Percentiles rank a stretch among this genome's conserved stretches.
Conservation (phyloP, 2,888 invertebrate species). For the Leucophora obtusa region DNA sequence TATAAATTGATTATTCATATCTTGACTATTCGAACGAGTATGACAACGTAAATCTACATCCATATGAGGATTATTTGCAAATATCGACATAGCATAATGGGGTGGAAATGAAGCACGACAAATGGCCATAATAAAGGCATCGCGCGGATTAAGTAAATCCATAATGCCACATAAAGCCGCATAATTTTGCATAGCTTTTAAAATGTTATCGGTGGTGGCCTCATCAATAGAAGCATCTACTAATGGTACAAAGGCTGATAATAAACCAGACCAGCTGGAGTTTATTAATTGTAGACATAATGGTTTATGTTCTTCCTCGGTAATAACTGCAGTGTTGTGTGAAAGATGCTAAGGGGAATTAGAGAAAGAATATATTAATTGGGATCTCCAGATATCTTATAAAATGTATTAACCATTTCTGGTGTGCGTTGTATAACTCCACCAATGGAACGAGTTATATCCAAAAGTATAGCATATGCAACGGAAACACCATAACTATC, state of each 20-base stretch:
- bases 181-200: constrained; percentile 94
- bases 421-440: constrained; percentile 82
- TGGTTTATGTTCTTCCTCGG: constrained; percentile 74
- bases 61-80: constrained; percentile 82
- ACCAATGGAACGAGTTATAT: constrained; percentile 92
- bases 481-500: constrained; percentile 98
- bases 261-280: constrained; percentile 96
- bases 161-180: constrained; percentile 93
- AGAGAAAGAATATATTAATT: neutral
- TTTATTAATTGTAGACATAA: constrained; percentile 87
- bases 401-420: constrained; percentile 75
- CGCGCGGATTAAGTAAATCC: constrained; percentile 87
- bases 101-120: constrained; percentile 98
- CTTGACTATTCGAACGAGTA: constrained; percentile 79
- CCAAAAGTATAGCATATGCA: constrained; percentile 95
- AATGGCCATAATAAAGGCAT: constrained; percentile 95
- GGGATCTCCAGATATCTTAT: neutral
- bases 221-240: constrained; percentile 98
- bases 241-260: constrained; percentile 93
- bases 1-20: constrained; percentile 80
- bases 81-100: constrained; percentile 93
- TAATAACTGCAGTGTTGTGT: constrained; percentile 71
- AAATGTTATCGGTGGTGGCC: constrained; percentile 91
- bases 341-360: constrained; percentile 67
- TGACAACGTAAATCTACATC: constrained; percentile 80